Base-by-base conservation (phyloP, 1,140 invertebrate species). In the Habropoda laboriosa region DNA sequence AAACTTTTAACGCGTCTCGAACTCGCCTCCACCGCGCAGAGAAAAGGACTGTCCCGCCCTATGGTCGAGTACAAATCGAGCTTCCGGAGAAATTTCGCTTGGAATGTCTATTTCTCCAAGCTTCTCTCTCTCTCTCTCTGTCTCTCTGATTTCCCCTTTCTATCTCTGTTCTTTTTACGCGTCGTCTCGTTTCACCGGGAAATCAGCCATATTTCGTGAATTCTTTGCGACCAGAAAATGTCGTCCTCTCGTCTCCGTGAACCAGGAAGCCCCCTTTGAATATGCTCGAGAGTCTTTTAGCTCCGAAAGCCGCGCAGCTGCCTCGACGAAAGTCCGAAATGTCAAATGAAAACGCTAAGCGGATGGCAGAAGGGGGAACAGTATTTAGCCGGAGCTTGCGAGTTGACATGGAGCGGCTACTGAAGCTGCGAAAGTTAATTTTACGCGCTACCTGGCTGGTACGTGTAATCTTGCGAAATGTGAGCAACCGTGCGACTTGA, bases 1-100 rank as follows among this genome's bases (percentile, higher is more conserved):
- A 81, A 87, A 87, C 81, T 87, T 87, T 86, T 86, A 86, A 87
- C 84, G 71, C 71, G 78, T 68, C 78, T 79, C 63, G 58, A 86
- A 76, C 84, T 83, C 82, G 35, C 42, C 21, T 21, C 24, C 21
- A 6, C n/a, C 40, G 10, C 27, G 12, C 45, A 66, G n/a, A 60
- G 60, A 58, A 47, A 75, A 57, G 79, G 45, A 68, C 38, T n/a
- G n/a, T n/a, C n/a, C n/a, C n/a, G n/a, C n/a, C 67, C 72, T 66
- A 68, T 47, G 63, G 32, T 55, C 63, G 72, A 30, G 40, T 51
- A 55, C 63, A 53, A 74, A 86, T 80, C 58, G 53, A 70, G 70
- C 53, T 73, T 68, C 53, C 73, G 51, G 35, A 42, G 47, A 58
- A 72, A 72, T 72, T 72, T 51, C 27, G n/a, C 57, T 16, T 3